These are phyloP conservation scores for silkworm (Bombyx mori) DNA, from an alignment of 1,140 invertebrate genomes.

Conservation along the genomic window ASM3026992v2 NC_085113.1:1561001-1561500, in stretches of 20 bases:
- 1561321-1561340: no score
- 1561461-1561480: slow-evolving; percentile 62
- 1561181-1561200: no score
- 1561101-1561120: not conserved
- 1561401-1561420: slow-evolving; percentile 12
- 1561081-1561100: slow-evolving; percentile 12
- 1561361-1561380: not conserved
- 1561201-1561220: no score
- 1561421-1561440: slow-evolving; percentile 36
- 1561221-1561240: no score
- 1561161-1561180: no score
- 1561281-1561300: no score
- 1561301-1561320: no score
- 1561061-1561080: slow-evolving; percentile 59
- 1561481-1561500: slow-evolving; percentile 64
- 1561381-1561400: slow-evolving; percentile 9
- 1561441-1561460: slow-evolving; percentile 62
- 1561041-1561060: slow-evolving; percentile 60
- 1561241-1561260: no score
- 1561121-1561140: no score
- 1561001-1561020: slow-evolving; percentile 60
- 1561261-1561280: no score
- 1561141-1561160: no score
- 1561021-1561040: slow-evolving; percentile 55
- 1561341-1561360: no score